Evolutionary conservation across 2,888 invertebrate genomes (phyloP).

Genomic region (Platynereis dumerilii): DNA sequence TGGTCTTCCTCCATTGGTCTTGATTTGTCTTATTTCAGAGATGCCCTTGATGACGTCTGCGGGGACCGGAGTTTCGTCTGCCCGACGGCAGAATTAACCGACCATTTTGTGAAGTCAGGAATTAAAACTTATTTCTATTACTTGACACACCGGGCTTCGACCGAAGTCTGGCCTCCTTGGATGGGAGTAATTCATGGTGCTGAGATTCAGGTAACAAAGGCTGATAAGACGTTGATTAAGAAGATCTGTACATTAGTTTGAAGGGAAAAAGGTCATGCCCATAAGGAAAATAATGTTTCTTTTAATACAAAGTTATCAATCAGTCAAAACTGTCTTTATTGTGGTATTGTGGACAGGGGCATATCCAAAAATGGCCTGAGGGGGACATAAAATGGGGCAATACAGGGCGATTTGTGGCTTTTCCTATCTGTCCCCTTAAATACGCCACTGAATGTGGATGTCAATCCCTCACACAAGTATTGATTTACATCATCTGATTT

Average conservation of each 20-base stretch:
- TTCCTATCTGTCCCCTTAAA: too few relatives aligned
- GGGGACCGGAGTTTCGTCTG: conserved; percentile 94
- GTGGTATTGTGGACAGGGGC: too few relatives aligned
- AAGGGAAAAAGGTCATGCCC: conserved; percentile 13
- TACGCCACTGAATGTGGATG: too few relatives aligned
- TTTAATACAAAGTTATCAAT: not conserved
- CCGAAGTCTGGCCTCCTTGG: conserved; percentile 91
- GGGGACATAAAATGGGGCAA: too few relatives aligned
- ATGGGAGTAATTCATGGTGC: conserved; percentile 55
- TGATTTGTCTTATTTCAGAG: conserved; percentile 55
- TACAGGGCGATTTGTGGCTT: too few relatives aligned
- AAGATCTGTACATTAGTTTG: too few relatives aligned
- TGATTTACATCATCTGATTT: too few relatives aligned
- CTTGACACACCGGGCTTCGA: conserved; percentile 66
- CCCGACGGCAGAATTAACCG: conserved; percentile 84
- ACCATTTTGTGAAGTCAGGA: conserved; percentile 75
- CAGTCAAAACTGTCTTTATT: not conserved
- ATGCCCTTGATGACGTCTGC: conserved; percentile 87
- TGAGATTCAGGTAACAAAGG: conserved; percentile 27
- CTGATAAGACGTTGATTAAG: not conserved
- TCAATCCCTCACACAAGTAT: too few relatives aligned
- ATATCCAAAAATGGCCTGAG: too few relatives aligned
- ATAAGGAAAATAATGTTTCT: not conserved
- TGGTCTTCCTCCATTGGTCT: too few relatives aligned
- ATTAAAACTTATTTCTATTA: conserved; percentile 70